Conservation (phyloP, 2,888 invertebrate genomes). For the Lasius fuliginosus region DNA sequence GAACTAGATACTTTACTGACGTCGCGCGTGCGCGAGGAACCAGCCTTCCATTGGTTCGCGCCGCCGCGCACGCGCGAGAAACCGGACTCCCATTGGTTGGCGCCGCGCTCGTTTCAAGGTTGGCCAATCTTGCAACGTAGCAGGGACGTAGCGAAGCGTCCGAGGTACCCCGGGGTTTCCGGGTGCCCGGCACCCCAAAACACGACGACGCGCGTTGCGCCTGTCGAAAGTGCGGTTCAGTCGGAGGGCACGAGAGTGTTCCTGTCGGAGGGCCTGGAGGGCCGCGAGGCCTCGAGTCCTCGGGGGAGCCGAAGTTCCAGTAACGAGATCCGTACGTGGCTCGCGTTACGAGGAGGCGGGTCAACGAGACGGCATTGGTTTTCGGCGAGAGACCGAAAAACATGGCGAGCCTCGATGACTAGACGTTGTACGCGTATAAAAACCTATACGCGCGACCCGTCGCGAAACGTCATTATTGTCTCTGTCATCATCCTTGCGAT, state of each 20-base stretch:
- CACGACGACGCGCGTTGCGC: neutral
- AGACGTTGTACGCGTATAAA: slow-evolving; percentile 62
- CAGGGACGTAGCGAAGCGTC: neutral
- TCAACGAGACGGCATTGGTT: slow-evolving; percentile 16
- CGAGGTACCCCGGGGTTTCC: neutral
- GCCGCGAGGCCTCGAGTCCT: slow-evolving; percentile 9
- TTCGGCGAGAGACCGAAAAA: slow-evolving; percentile 44
- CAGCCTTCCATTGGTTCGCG: neutral
- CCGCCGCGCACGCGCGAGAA: too few relatives aligned
- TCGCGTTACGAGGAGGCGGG: neutral
- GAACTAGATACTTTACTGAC: too few relatives aligned
- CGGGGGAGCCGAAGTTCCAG: neutral
- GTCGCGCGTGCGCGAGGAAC: neutral
- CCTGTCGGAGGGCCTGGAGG: neutral
- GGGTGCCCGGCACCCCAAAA: neutral
- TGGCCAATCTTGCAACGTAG: neutral
- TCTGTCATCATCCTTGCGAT: neutral
- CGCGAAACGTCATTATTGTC: slow-evolving; percentile 32
- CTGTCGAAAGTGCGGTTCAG: neutral
- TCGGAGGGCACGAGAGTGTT: neutral
- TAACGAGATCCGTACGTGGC: neutral
- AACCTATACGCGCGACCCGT: slow-evolving; percentile 45
- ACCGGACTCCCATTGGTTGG: neutral
- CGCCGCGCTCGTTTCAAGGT: neutral
- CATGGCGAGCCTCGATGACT: slow-evolving; percentile 75